Evolutionary conservation across 23 tunicate genomes (phyloP).

Genomic region (Phallusia fumigata): DNA sequence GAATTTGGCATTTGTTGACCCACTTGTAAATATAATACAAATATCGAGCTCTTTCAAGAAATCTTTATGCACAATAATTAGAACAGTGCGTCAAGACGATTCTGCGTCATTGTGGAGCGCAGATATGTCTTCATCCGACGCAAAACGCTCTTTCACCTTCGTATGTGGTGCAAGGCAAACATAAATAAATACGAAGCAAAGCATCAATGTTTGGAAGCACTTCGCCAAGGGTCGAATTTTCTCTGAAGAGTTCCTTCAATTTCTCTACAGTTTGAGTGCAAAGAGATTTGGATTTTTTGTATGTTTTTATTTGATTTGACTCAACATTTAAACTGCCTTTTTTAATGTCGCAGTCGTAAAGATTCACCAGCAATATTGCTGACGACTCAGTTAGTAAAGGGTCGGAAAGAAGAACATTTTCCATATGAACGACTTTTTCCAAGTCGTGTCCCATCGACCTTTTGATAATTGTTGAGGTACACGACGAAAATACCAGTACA

Average conservation of each 20-base stretch:
- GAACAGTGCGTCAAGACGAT: neutral
- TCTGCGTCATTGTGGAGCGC: constrained; percentile 7
- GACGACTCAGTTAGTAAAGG: neutral
- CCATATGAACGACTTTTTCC: neutral
- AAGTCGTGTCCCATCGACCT: neutral
- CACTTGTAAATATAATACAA: too few relatives aligned
- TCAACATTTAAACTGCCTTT: neutral
- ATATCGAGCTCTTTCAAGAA: too few relatives aligned
- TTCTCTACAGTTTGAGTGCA: neutral
- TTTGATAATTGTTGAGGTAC: constrained; percentile 14
- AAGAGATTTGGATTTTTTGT: neutral
- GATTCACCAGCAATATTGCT: neutral
- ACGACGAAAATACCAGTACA: neutral
- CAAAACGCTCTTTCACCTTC: neutral
- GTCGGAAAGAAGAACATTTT: neutral
- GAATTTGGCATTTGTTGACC: too few relatives aligned
- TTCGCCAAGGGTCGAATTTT: constrained; percentile 2
- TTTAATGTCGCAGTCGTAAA: constrained; percentile 4
- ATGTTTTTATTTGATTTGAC: neutral
- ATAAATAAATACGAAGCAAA: neutral
- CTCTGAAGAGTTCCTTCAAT: neutral
- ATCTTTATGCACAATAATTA: neutral
- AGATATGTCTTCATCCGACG: neutral
- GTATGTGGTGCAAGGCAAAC: neutral
- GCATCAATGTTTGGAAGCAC: constrained; percentile 1